Evolutionary conservation across 2,797 vertebrate species (phyloP), one percentile per base, ranked within the genome.

Genomic region (Coccyzus lansbergi): DNA sequence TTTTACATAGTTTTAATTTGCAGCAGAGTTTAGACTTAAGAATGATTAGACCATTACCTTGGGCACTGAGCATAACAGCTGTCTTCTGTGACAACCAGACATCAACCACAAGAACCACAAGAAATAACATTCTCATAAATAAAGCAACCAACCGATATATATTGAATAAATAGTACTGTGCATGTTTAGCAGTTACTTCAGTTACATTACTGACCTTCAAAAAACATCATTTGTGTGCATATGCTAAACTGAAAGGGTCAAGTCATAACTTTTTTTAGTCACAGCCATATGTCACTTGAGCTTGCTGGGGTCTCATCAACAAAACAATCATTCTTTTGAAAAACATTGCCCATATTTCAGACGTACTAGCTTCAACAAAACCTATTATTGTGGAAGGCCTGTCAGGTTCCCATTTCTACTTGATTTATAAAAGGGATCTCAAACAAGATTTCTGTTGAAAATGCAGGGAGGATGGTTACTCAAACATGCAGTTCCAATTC

Each of bases 381-480:
- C 2, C 4, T n/a, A 3, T 48, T 70, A 42, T 16, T 34, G 48
- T 16, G 20, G 55, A 40, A 60, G 11, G 44, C 69, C 29, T 65
- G 8, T 28, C 36, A 48, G 15, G 36, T 34, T 78, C 33, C 0
- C 1, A 77, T 40, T 88, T 83, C 33, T 48, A 40, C 6, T 44
- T 3, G 0, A 75, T 21, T 56, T 42, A 28, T 22, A 83, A 84
- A 65, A 74, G 5, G 3, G 9, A 62, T 64, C 22, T 86, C 62
- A 83, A 36, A 40, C 4, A 75, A 6, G 2, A 2, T 49, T 8
- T 63, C 40, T 38, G 20, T 33, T 88, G 12, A 38, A 88, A 71
- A 15, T 12, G 4, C 1, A 0, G 6, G 9, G 26, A 86, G 13
- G 4, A 31, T 28, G 7, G 15, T 65, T 44, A 56, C 31, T 72